Evolutionary conservation across 1,140 invertebrate genomes (phyloP).

Genomic region (Calycopis cecrops): DNA sequence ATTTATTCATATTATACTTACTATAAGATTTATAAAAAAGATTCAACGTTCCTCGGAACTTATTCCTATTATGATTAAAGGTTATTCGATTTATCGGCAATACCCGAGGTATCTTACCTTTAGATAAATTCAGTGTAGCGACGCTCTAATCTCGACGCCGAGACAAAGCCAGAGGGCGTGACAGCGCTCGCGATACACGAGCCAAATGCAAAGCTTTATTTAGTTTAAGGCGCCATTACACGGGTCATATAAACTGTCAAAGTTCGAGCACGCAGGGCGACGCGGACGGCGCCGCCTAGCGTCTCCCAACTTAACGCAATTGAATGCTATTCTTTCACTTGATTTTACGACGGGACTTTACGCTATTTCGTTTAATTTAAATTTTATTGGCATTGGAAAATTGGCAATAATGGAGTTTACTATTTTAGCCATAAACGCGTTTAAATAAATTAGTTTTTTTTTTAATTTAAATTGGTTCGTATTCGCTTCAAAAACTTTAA

Average conservation of each 20-base stretch:
- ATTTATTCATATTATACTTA: no score
- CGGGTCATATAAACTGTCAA: slow-evolving; percentile 72
- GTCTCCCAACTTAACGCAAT: slow-evolving; percentile 28
- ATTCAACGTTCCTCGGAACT: no score
- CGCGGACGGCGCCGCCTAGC: slow-evolving; percentile 38
- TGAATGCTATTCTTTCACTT: slow-evolving; percentile 34
- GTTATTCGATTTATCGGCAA: not conserved
- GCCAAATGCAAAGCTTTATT: slow-evolving; percentile 70
- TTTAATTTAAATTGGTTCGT: no score
- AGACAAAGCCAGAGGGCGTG: slow-evolving; percentile 51
- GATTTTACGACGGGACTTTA: slow-evolving; percentile 31
- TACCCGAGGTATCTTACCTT: not conserved
- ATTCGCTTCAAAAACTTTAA: no score
- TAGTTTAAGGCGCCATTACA: slow-evolving; percentile 70
- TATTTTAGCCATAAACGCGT: no score
- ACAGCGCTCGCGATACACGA: slow-evolving; percentile 42
- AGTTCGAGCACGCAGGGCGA: slow-evolving; percentile 54
- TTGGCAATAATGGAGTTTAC: no score
- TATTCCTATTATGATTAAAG: not conserved
- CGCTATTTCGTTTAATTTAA: slow-evolving; percentile 14
- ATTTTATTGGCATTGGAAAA: slow-evolving; percentile 8
- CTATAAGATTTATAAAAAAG: no score
- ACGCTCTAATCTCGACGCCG: slow-evolving; percentile 46
- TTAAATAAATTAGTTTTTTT: no score
- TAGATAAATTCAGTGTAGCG: not conserved